Base-by-base conservation (phyloP, 2,888 invertebrate species). In the Labia minor region DNA sequence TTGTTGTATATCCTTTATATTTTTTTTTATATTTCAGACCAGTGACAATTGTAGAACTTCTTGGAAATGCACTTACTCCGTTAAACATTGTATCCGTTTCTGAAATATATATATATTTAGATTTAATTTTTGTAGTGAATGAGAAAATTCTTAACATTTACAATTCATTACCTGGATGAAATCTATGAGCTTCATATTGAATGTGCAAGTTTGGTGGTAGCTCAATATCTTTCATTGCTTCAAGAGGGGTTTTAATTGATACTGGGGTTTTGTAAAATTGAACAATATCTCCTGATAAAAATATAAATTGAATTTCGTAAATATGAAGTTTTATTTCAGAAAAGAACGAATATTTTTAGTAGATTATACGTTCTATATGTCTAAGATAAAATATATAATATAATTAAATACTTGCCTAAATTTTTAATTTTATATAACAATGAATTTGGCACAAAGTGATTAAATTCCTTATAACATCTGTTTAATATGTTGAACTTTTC, bases 151-250 rank as follows among this genome's bases (percentile, higher is more conserved):
- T 6, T 26, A 26, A 26, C 3, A 26, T 26, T 26, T 26, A 26
- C 3, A 26, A 26, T 8, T 26, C 3, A 3, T 72, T 72, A 87
- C 89, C 87, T 71, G 94, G 92, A 79, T 93, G 84, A 77, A 93
- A 96, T 67, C 94, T 81, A 62, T 87, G 76, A 76, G 91, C 90
- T 63, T 95, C 88, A 68, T 85, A 80, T 75, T 90, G 88, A 1
- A 96, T 81, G 76, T 95, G 88, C 21, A 97, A 78, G 80, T 97
- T 97, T 73, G 88, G 86, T 0, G 96, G 95, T 65, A 96, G 78
- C 26, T 92, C 86, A 74, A 85, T 82, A 68, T 79, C 82, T 69
- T 82, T 84, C 73, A 93, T 75, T 33, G 83, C 82, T 72, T 94
- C 93, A 73, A 86, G 84, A 16, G 93, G 92, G 19, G 87, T 85